Conservation (phyloP, 2,113 vertebrate species). For the Pelmatolapia mariae region DNA sequence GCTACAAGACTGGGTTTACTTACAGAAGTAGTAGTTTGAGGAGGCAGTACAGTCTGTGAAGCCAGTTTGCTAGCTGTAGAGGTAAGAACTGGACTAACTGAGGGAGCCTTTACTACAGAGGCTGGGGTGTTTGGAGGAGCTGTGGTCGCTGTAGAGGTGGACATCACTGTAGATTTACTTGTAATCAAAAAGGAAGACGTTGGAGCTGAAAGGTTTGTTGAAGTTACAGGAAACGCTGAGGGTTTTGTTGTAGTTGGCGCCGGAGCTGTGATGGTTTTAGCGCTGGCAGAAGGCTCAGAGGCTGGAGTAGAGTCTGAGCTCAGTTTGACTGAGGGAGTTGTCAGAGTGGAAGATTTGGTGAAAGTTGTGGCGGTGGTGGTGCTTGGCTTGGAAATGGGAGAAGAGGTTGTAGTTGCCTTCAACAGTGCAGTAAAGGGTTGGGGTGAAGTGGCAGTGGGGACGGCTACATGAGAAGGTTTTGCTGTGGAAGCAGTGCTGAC, state of each 20-base stretch:
- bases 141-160: not conserved
- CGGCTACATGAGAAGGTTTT: constrained; percentile 4
- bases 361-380: constrained; percentile 28
- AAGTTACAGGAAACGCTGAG: not conserved
- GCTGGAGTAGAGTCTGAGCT: constrained; percentile 7
- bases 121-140: not conserved
- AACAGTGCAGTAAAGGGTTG: not conserved
- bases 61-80: constrained; percentile 17
- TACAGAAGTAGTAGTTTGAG: constrained; percentile 5
- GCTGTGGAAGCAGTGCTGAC: not conserved
- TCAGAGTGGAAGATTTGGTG: constrained; percentile 47
- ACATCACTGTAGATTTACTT: constrained; percentile 6
- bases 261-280: constrained; percentile 3
- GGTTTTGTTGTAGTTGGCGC: constrained; percentile 12
- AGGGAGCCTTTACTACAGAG: constrained; percentile 6
- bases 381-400: constrained; percentile 22
- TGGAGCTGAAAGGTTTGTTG: constrained; percentile 11
- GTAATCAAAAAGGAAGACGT: constrained; percentile 9
- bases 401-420: not conserved
- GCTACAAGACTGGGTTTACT: constrained; percentile 17
- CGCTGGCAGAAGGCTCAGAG: not conserved
- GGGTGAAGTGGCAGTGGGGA: not conserved
- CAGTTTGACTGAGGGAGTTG: constrained; percentile 20
- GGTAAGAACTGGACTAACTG: not conserved
- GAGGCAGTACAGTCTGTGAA: not conserved